Evolutionary conservation across 1,140 invertebrate genomes (phyloP).

Genomic region (Odontomachus brunneus): DNA sequence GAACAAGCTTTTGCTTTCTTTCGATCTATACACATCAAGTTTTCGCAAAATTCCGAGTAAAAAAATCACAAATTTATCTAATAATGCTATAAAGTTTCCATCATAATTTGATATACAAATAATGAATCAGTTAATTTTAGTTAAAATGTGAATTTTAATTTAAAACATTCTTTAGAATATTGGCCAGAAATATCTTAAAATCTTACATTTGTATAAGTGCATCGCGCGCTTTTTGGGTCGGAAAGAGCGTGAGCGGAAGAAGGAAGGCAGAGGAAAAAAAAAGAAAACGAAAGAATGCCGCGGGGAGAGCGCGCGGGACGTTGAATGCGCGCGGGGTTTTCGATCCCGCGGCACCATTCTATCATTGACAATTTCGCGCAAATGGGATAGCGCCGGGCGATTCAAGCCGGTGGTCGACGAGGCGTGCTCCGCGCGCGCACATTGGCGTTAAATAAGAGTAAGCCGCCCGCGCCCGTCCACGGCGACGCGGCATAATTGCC

Average conservation of each 20-base stretch:
- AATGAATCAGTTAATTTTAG: too few relatives aligned
- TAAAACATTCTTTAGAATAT: too few relatives aligned
- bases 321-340: conserved; percentile 81
- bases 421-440: conserved; percentile 81
- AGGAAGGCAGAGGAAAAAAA: background rate
- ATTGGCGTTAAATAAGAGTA: conserved; percentile 86
- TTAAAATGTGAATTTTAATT: too few relatives aligned
- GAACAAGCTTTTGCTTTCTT: too few relatives aligned
- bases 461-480: conserved; percentile 72
- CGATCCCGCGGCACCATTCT: conserved; percentile 81
- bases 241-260: conserved; percentile 19
- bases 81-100: too few relatives aligned
- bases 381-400: conserved; percentile 78
- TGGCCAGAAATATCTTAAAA: too few relatives aligned
- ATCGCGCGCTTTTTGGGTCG: conserved; percentile 15
- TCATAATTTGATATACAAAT: too few relatives aligned
- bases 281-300: conserved; percentile 23
- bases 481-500: conserved; percentile 80
- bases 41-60: too few relatives aligned
- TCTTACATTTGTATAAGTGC: too few relatives aligned
- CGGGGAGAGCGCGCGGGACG: conserved; percentile 20
- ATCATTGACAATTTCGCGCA: conserved; percentile 84
- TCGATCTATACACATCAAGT: too few relatives aligned
- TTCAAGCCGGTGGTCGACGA: conserved; percentile 65
- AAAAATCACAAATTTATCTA: too few relatives aligned